These are phyloP conservation scores for Pinctada fucata DNA, from an alignment of 2,888 invertebrate species.

Conservation along the genomic window DNA sequence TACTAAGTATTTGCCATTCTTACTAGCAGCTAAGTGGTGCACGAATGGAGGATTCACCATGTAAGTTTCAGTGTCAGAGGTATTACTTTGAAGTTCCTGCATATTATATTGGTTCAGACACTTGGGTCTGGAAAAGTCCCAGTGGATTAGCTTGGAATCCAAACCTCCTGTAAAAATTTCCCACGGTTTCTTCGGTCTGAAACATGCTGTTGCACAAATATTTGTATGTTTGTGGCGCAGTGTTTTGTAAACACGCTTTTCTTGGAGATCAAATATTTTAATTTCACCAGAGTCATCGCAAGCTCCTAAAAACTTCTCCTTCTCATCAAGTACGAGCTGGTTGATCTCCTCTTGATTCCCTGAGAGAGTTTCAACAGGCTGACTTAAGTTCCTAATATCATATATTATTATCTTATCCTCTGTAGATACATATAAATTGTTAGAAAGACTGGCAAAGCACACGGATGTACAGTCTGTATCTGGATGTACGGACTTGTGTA, in stretches of 20 bases:
- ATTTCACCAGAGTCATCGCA: constrained; percentile 74
- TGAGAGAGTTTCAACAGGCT: constrained; percentile 56
- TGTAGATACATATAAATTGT: constrained; percentile 65
- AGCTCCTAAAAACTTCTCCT: constrained; percentile 70
- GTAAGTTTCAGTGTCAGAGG: constrained; percentile 61
- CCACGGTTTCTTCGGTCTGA: constrained; percentile 66
- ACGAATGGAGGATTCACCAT: constrained; percentile 74
- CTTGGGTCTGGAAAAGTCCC: constrained; percentile 72
- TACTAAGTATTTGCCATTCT: constrained; percentile 61
- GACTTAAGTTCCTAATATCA: constrained; percentile 57
- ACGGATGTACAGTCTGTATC: constrained; percentile 69
- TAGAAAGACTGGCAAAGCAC: constrained; percentile 60
- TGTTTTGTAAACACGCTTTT: constrained; percentile 68
- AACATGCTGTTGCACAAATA: constrained; percentile 72
- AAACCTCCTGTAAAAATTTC: constrained; percentile 72
- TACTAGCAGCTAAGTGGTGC: constrained; percentile 65
- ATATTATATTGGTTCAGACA: constrained; percentile 71
- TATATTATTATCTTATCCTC: constrained; percentile 62
- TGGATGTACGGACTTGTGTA: constrained; percentile 49
- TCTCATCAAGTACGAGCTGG: constrained; percentile 68
- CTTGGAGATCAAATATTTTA: constrained; percentile 68
- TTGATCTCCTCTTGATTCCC: constrained; percentile 73
- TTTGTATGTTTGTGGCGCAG: constrained; percentile 73
- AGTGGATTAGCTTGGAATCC: constrained; percentile 73
- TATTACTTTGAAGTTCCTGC: constrained; percentile 67